Evolutionary conservation across 1,140 invertebrate species (phyloP), one percentile per base, ranked within the genome.

Genomic region (Atta cephalotes): DNA sequence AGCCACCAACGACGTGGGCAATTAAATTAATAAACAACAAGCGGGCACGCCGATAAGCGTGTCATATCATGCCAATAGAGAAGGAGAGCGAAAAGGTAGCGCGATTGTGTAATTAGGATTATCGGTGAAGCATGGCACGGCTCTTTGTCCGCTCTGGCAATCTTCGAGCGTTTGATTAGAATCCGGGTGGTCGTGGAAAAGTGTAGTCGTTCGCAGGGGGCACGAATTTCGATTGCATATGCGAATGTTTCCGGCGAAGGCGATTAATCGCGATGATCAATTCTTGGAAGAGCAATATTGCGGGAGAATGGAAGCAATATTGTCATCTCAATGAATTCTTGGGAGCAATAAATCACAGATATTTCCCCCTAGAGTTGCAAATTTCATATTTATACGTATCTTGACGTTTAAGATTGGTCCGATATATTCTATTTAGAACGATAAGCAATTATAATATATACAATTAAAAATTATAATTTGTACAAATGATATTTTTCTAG

Each of bases 1-100:
- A 74, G 80, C 21, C 80, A 7, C 45, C 79, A 82, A 35, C 53
- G 35, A 49, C 68, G n/a, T 31, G 39, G 58, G 53, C 70, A 56
- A 84, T 84, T 74, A 84, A 84, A 84, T 84, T 84, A 84, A 84
- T 84, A 84, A 62, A 84, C n/a, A 28, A 45, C 12, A 39, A 62
- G 25, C 51, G 65, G 18, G n/a, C n/a, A 39, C 35, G 80, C 56
- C 25, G 68, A 82, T 74, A 82, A 62, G 28, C 68, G 39, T 76
- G 53, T 76, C 35, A 49, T 14, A n/a, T n/a, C 6, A 31, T 14
- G 0, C 9, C 51, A 10, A 71, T 35, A 31, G 31, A 25, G 9
- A 51, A n/a, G 28, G 14, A 18, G 2, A 25, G 14, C n/a, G 31
- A 60, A 74, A 84, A 72, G 70, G 70, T 49, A 72, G 70, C 39